Evolutionary conservation across 2,888 invertebrate species (phyloP), one percentile per base, ranked within the genome.

Genomic region (Megastigmus dorsalis): DNA sequence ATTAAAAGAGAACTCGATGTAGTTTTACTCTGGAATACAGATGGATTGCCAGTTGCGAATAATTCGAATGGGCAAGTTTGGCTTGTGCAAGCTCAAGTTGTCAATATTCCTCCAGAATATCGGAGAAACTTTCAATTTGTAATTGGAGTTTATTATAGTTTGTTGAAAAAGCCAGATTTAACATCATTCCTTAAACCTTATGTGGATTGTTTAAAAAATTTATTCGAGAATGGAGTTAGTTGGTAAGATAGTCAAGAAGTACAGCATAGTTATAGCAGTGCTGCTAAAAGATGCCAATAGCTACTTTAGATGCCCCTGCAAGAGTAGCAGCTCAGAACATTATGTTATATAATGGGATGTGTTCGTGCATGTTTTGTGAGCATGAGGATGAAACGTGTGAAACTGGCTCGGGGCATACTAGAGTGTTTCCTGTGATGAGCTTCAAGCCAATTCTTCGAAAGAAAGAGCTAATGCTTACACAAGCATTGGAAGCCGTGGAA

Each of bases 41-140:
- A n/a, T n/a, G n/a, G n/a, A n/a, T n/a, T n/a, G 10, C 69, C 72
- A 3, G 26, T 62, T 18, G 26, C 65, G 5, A 68, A 67, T 20
- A 75, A 41, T 66, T 75, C 75, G 3, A 76, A 68, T 33, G 68
- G 43, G 20, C 60, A 72, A 60, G 30, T 69, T 9, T 76, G 72
- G 68, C 52, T 55, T 1, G n/a, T 75, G 4, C 72, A 68, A 59
- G 68, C 38, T 15, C 63, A 73, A 65, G 55, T 76, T 50, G 1
- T 73, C 0, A 75, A 75, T 63, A 68, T 75, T 36, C 54, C 67
- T n/a, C 50, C 70, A 5, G 23, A 65, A 20, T 18, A 26, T 28
- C 30, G 75, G 55, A 50, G 62, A 50, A 55, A 50, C 13, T 71
- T 38, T 18, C 57, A 62, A 50, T 55, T 71, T 30, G 48, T 68